Percentiles rank a stretch among this genome's conserved stretches.
phyloP scores from a whole-genome alignment of 2,113 vertebrate species.

The Atlantisia rogersi region DNA sequence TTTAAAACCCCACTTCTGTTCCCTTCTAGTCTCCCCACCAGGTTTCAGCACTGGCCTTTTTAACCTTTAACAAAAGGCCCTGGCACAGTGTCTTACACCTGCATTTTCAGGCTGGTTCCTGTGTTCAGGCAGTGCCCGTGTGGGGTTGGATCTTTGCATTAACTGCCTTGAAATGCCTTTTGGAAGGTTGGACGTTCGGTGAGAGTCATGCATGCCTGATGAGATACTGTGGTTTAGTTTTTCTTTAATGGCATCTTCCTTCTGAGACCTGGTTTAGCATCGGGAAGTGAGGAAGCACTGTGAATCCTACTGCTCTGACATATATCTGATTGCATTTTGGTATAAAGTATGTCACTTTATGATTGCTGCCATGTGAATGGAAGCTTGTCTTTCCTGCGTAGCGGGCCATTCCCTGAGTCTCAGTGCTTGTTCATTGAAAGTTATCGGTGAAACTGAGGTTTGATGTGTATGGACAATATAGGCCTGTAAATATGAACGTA shows the following conservation, averaged over 20 bases:
- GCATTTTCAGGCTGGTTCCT: neutral
- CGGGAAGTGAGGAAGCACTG: neutral
- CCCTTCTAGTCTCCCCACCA: neutral
- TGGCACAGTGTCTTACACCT: accelerated
- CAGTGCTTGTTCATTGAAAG: neutral
- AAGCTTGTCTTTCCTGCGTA: neutral
- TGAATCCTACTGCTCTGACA: neutral
- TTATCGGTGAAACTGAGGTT: neutral
- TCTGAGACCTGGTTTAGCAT: neutral
- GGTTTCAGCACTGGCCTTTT: neutral
- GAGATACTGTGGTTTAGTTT: neutral
- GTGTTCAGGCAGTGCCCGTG: accelerated
- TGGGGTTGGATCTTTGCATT: neutral
- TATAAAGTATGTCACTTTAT: neutral
- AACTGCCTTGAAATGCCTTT: neutral
- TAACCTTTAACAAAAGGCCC: neutral
- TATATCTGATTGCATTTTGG: neutral
- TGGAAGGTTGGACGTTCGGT: accelerated
- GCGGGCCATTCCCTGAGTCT: neutral
- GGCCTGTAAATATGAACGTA: neutral
- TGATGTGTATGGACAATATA: neutral
- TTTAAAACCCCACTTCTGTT: neutral
- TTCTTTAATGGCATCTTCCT: neutral
- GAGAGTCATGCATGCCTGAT: neutral
- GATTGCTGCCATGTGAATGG: neutral